Evolutionary conservation across 2,888 invertebrate species (phyloP).

Genomic region (Drosophila maculinotata): DNA sequence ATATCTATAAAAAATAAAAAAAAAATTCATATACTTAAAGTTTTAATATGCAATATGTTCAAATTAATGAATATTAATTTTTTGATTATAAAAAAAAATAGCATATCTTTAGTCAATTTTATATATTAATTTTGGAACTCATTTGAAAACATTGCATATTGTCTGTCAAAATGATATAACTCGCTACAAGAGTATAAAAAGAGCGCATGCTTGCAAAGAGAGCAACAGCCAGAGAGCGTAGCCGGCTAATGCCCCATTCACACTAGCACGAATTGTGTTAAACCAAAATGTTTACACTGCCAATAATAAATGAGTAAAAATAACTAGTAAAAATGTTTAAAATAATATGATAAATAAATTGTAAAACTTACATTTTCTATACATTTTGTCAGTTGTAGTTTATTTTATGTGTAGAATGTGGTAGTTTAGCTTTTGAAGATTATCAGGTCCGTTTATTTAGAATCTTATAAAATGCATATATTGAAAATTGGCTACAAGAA

Average conservation of each 20-base stretch:
- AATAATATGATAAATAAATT: too few species aligned
- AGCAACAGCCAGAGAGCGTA: constrained; percentile 30
- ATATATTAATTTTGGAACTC: background rate
- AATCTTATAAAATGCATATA: constrained; percentile 29
- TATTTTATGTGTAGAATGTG: background rate
- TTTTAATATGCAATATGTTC: too few species aligned
- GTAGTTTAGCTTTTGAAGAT: constrained; percentile 14
- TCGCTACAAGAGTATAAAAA: constrained; percentile 13
- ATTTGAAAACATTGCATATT: background rate
- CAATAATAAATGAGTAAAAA: background rate
- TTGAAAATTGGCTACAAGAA: constrained; percentile 60
- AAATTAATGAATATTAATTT: too few species aligned
- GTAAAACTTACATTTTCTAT: too few species aligned
- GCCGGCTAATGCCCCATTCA: constrained; percentile 28
- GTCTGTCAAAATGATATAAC: background rate
- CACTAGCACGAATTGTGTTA: constrained; percentile 23
- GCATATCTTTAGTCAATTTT: too few species aligned
- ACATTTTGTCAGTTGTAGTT: too few species aligned
- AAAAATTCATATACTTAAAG: too few species aligned
- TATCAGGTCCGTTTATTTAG: constrained; percentile 59
- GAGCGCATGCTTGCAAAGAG: constrained; percentile 58
- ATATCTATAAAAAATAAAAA: too few species aligned
- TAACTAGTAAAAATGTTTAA: background rate
- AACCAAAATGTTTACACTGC: constrained; percentile 20
- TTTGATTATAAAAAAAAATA: too few species aligned